Base-by-base conservation (phyloP, 1,140 invertebrate genomes). In the Copidosoma floridanum region DNA sequence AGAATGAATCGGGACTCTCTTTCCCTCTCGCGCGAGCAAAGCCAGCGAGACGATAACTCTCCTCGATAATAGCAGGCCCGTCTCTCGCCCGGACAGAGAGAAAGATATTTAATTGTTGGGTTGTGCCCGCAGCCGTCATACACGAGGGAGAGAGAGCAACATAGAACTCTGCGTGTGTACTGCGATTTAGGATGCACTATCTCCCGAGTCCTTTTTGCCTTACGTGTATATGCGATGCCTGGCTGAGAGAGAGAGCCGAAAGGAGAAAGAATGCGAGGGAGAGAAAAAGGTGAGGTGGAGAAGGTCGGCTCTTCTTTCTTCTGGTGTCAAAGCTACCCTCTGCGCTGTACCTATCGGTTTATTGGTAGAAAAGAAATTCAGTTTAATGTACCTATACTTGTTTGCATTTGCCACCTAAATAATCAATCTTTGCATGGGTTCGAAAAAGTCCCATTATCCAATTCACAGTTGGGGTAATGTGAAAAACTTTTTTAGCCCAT, bases 51-150 rank as follows among this genome's bases (percentile, higher is more conserved):
- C 73, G 71, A 75, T 75, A 75, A 75, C 72, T 75, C 72, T 75
- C 72, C 71, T 66, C 66, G 72, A 76, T 76, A 76, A 76, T 76
- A 68, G 70, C 71, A 74, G 71, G 59, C 68, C 70, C 71, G n/a
- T n/a, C 71, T 71, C 68, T 68, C 71, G 64, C 68, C 32, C 57
- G 27, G 58, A 51, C 57, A 65, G 58, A 57, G 48, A 63, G 66
- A 70, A 66, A 71, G 66, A 69, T 70, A 73, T 76, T 76, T 76
- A 76, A 76, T 76, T 76, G 72, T 74, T 75, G 65, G 74, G 74
- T 74, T 72, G 71, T 63, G 50, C 65, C 63, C 51, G 53, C 55
- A 70, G 67, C 67, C 74, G 70, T 74, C 72, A 76, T 72, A 70
- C 20, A 20, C 50, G 29, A 43, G 41, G 11, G 27, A 32, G 24